Evolutionary conservation across 2,113 vertebrate species (phyloP).

Genomic region (Xenotilapia leptura): DNA sequence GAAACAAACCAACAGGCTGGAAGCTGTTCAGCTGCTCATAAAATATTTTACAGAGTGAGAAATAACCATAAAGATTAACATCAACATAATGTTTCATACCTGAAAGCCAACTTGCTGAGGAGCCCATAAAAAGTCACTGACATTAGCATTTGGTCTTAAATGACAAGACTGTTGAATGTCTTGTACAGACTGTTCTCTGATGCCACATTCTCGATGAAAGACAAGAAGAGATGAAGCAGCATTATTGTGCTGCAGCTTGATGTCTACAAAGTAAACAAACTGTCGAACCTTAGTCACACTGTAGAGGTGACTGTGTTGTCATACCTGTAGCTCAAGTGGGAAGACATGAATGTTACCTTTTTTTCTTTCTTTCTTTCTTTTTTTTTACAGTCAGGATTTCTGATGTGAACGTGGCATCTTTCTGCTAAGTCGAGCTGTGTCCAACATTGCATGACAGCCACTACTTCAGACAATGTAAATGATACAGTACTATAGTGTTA

Average conservation of each 20-base stretch:
- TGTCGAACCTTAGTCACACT: not conserved
- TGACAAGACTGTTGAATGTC: slow-evolving; percentile 11
- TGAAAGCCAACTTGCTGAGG: not conserved
- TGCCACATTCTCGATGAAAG: not conserved
- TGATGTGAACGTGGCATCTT: not conserved
- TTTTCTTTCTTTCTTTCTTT: not conserved
- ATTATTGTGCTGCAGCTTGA: not conserved
- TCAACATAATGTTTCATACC: not conserved
- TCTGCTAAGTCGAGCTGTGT: not conserved
- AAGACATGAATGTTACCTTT: not conserved
- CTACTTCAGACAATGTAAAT: not conserved
- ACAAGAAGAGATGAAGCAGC: not conserved
- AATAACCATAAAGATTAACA: not conserved
- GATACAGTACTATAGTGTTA: not conserved
- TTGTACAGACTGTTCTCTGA: not conserved
- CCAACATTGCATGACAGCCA: slow-evolving; percentile 30
- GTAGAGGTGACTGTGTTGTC: not conserved
- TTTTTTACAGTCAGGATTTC: not conserved
- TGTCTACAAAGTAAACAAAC: not conserved
- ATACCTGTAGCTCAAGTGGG: not conserved
- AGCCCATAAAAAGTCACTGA: not conserved
- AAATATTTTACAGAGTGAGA: not conserved
- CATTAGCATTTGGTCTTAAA: not conserved
- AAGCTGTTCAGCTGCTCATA: slow-evolving; percentile 31
- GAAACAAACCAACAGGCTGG: slow-evolving; percentile 22